Base-by-base conservation (phyloP, 2,113 vertebrate species). In the Neodon shergylaensis region DNA sequence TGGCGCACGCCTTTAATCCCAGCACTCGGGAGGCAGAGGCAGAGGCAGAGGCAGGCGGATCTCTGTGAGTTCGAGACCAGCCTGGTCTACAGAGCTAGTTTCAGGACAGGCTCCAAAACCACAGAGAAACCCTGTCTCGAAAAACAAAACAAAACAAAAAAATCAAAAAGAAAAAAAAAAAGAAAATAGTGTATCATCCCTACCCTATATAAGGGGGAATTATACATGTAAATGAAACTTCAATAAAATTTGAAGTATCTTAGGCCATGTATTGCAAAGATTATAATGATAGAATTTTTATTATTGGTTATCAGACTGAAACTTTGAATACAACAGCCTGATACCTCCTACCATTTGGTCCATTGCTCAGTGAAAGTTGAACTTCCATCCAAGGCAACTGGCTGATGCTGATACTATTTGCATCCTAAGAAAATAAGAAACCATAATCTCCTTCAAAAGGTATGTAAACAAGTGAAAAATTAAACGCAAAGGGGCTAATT, bases 401-500 rank as follows among this genome's bases (percentile, higher is more conserved):
- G 63, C 16, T 95, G 61, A 61, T 92, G 39, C 72, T 47, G 77
- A 39, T 74, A 89, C 68, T 63, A 47, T 91, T 85, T 91, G 52
- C 31, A 82, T 90, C 19, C 54, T 19, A 95, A 70, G 86, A 85
- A 2, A 81, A 63, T 54, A 54, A 54, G 16, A 5, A 65, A 83
- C 72, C 42, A 87, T 96, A 61, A 72, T 88, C 19, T 90, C 63
- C 87, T 78, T 97, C 94, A 97, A 97, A 98, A 85, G 96, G 90
- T 87, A 88, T 17, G 0, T 77, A 88, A 97, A 95, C 82, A 8
- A 96, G 90, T 89, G 28, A 94, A 93, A 95, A 94, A 88, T 47
- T 77, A 73, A 94, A 95, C 92, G 42, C 7, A 73, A 95, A 98
- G 88, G 92, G 89, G 88, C 94, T 95, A 95, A 97, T 96, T 96